Percentiles rank a stretch among this genome's conserved stretches.
Conservation (phyloP, 2,888 invertebrate species). For the Bugulina stolonifera region DNA sequence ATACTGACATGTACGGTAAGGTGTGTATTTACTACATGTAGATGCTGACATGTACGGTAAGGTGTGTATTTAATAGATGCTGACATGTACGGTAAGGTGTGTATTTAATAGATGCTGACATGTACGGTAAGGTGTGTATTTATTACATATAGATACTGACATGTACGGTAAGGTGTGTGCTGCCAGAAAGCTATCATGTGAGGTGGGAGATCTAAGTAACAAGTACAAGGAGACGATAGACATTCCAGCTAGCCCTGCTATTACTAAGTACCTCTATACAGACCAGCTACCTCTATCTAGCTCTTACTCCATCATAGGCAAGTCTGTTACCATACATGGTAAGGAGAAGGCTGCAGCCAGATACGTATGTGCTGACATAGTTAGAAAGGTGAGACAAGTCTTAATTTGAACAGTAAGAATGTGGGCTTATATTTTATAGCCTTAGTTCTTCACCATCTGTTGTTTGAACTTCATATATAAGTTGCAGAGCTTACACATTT, state of each 20-base stretch:
- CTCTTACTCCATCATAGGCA: conserved; percentile 67
- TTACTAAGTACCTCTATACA: conserved; percentile 58
- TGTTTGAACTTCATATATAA: no score
- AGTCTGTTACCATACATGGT: conserved; percentile 78
- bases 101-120: no score
- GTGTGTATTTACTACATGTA: no score
- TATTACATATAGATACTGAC: background rate
- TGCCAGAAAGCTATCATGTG: conserved; percentile 56
- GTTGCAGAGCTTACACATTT: no score
- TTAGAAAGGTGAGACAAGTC: conserved; percentile 4
- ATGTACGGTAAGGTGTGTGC: background rate
- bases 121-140: no score
- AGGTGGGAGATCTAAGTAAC: conserved; percentile 69
- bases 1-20: no score
- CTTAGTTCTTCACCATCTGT: no score
- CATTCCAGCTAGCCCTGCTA: background rate
- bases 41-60: no score
- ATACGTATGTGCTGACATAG: conserved; percentile 68
- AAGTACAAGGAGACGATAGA: conserved; percentile 36
- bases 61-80: no score
- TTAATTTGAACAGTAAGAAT: no score
- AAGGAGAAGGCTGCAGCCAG: conserved; percentile 69
- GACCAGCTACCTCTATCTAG: conserved; percentile 76
- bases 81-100: no score
- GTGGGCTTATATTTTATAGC: no score